These are phyloP conservation scores for Myotis pilosus DNA, from an alignment of 2,797 vertebrate species.

Conservation along the genomic window DNA sequence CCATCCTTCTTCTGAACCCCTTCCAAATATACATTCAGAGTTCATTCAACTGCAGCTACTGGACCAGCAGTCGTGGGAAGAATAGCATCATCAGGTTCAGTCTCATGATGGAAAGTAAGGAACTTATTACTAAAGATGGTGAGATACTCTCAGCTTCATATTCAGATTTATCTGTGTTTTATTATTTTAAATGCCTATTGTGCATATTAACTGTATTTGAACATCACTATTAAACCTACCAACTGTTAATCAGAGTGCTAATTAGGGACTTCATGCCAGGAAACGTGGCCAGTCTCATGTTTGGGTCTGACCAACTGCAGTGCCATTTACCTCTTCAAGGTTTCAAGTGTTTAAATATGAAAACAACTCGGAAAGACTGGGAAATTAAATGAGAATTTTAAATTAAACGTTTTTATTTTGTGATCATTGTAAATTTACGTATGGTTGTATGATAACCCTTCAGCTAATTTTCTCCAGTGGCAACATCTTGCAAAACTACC, in stretches of 20 bases:
- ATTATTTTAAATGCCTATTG: not conserved
- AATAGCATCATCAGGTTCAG: not conserved
- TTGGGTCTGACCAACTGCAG: not conserved
- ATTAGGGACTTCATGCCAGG: not conserved
- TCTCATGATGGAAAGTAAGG: not conserved
- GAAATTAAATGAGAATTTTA: not conserved
- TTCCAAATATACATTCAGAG: no score
- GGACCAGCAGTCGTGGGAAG: not conserved
- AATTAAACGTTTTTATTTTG: not conserved
- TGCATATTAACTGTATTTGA: not conserved
- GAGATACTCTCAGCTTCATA: not conserved
- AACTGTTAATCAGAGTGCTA: conserved; percentile 38
- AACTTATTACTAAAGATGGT: not conserved
- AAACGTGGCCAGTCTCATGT: not conserved
- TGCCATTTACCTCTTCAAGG: not conserved
- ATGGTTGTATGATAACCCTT: not conserved
- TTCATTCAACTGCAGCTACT: not conserved
- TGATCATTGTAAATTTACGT: not conserved
- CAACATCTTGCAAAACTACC: not conserved
- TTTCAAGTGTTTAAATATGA: not conserved
- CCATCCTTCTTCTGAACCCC: not conserved
- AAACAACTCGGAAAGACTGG: not conserved
- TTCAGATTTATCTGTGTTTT: not conserved
- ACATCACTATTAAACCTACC: not conserved
- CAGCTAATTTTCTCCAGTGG: not conserved